Evolutionary conservation across 2,797 vertebrate species (phyloP).

Genomic region (Malurus splendens): DNA sequence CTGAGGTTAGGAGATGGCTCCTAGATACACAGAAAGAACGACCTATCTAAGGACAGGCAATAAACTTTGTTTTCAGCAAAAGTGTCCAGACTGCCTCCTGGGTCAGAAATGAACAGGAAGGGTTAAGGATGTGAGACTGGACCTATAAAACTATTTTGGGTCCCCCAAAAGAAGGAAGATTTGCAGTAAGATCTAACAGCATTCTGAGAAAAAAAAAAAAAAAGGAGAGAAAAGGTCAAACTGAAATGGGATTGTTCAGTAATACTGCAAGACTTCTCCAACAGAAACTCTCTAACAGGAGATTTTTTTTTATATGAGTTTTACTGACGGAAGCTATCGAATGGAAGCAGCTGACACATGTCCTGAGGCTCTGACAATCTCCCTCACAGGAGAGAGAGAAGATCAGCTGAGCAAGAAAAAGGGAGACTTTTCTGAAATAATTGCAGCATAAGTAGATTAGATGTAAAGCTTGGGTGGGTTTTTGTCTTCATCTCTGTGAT

Average conservation of each 20-base stretch:
- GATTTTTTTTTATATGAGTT: neutral
- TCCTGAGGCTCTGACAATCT: neutral
- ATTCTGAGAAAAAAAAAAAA: neutral
- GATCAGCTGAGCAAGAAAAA: neutral
- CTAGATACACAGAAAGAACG: neutral
- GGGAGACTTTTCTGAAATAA: neutral
- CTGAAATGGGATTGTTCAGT: neutral
- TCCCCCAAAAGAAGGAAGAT: neutral
- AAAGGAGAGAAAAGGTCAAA: neutral
- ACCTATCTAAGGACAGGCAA: neutral
- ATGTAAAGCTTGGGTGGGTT: neutral
- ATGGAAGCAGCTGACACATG: neutral
- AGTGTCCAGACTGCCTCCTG: neutral
- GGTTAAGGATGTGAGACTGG: neutral
- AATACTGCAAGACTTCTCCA: neutral
- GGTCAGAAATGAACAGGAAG: neutral
- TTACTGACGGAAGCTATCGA: neutral
- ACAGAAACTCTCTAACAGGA: neutral
- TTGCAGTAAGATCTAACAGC: neutral
- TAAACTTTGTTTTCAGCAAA: neutral
- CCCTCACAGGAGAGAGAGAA: neutral
- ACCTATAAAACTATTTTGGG: neutral
- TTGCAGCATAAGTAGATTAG: neutral
- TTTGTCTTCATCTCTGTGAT: neutral
- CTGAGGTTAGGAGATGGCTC: neutral